Percentiles rank a stretch among this genome's conserved stretches.
Conservation (phyloP, 2,797 vertebrate genomes). For the Hippopotamyrus pictus region DNA sequence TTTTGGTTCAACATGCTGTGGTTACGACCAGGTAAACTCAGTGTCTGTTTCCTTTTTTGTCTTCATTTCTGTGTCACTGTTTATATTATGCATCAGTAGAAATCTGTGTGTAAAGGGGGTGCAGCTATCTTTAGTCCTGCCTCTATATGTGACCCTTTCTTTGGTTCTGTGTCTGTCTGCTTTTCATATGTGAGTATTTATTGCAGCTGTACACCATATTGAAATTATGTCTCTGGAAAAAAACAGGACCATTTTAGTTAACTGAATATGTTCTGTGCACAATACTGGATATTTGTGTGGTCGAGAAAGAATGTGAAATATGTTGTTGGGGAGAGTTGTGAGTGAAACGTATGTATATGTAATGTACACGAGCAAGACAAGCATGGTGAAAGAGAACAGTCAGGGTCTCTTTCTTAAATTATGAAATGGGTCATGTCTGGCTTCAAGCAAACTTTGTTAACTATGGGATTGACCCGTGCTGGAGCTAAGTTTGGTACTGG, state of each 20-base stretch:
- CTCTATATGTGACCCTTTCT: background rate
- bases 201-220: background rate
- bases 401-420: background rate
- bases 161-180: background rate
- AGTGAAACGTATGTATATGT: background rate
- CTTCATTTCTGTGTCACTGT: slow-evolving; percentile 21
- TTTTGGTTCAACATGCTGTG: slow-evolving; percentile 69
- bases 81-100: background rate
- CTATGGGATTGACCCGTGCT: background rate
- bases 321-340: background rate
- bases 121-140: background rate
- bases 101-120: background rate
- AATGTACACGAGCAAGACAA: background rate
- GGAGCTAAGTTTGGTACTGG: background rate
- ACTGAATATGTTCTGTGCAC: background rate
- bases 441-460: background rate
- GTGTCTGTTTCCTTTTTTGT: slow-evolving; percentile 39
- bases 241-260: background rate
- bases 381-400: background rate
- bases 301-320: background rate
- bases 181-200: background rate
- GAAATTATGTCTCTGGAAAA: background rate
- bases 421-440: background rate
- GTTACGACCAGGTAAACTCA: slow-evolving; percentile 67
- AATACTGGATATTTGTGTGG: background rate